Percentiles rank a stretch among this genome's conserved stretches.
phyloP scores from a whole-genome alignment of 2,888 invertebrate species.

The Maniola hyperantus region DNA sequence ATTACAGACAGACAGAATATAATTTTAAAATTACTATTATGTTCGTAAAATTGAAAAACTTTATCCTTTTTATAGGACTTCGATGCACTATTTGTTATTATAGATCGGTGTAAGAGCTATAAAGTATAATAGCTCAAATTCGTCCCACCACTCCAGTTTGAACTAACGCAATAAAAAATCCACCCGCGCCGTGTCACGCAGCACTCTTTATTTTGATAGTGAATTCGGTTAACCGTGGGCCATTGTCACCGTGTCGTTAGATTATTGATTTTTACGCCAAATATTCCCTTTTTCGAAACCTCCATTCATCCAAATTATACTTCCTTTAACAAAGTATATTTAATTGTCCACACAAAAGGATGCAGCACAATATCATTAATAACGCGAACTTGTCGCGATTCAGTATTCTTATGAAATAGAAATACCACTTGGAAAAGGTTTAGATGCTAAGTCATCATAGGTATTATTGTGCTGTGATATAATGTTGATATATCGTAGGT shows the following conservation, averaged over 20 bases:
- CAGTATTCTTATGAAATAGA: constrained; percentile 41
- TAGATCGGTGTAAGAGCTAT: constrained; percentile 34
- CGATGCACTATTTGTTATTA: constrained; percentile 31
- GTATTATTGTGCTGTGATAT: constrained; percentile 25
- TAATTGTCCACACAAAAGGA: constrained; percentile 67
- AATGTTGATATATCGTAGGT: not conserved
- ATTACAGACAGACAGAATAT: too few relatives aligned
- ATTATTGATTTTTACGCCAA: constrained; percentile 83
- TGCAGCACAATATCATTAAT: constrained; percentile 75
- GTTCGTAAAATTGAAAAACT: not conserved
- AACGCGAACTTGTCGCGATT: constrained; percentile 77
- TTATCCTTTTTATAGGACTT: constrained; percentile 22
- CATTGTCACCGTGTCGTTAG: constrained; percentile 70
- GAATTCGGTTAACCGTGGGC: constrained; percentile 73
- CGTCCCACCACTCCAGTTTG: constrained; percentile 59
- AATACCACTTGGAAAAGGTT: constrained; percentile 33
- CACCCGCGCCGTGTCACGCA: constrained; percentile 76
- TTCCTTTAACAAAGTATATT: constrained; percentile 72
- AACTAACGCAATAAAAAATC: constrained; percentile 68
- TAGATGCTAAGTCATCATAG: constrained; percentile 38
- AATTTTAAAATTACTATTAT: not conserved
- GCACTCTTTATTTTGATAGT: constrained; percentile 77
- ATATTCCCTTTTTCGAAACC: constrained; percentile 72
- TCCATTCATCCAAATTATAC: constrained; percentile 75
- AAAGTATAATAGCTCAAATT: constrained; percentile 53